Conservation (phyloP, 2,888 invertebrate genomes). For the Syritta pipiens region DNA sequence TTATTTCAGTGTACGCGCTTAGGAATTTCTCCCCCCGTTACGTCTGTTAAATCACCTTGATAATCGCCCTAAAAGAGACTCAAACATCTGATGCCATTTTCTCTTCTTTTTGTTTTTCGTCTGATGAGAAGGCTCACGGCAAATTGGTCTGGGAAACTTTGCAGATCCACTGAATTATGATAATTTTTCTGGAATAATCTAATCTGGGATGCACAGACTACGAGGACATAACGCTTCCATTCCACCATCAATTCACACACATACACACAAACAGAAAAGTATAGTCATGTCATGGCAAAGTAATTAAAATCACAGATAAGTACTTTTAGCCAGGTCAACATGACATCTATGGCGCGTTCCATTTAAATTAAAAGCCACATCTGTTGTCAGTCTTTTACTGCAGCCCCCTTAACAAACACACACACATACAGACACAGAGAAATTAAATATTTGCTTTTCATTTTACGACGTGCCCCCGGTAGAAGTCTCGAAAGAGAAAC, state of each 20-base stretch:
- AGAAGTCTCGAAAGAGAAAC: too few species aligned
- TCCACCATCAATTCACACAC: too few species aligned
- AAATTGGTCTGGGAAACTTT: constrained; percentile 9
- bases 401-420: too few species aligned
- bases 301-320: constrained; percentile 18
- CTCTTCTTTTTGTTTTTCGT: too few species aligned
- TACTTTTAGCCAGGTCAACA: not conserved
- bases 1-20: too few species aligned
- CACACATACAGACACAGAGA: too few species aligned
- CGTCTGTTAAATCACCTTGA: constrained; percentile 7
- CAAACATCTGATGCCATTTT: constrained; percentile 17
- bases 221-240: not conserved
- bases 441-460: constrained; percentile 24
- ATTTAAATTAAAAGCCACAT: constrained; percentile 33
- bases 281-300: too few species aligned
- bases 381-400: constrained; percentile 14
- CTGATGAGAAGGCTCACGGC: not conserved
- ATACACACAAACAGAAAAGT: too few species aligned
- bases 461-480: too few species aligned
- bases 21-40: too few species aligned
- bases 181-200: not conserved
- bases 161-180: not conserved
- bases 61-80: constrained; percentile 20
- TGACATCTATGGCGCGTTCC: constrained; percentile 7
- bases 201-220: not conserved